Base-by-base conservation (phyloP, 2,113 vertebrate species). In the Thamnaconus septentrionalis region DNA sequence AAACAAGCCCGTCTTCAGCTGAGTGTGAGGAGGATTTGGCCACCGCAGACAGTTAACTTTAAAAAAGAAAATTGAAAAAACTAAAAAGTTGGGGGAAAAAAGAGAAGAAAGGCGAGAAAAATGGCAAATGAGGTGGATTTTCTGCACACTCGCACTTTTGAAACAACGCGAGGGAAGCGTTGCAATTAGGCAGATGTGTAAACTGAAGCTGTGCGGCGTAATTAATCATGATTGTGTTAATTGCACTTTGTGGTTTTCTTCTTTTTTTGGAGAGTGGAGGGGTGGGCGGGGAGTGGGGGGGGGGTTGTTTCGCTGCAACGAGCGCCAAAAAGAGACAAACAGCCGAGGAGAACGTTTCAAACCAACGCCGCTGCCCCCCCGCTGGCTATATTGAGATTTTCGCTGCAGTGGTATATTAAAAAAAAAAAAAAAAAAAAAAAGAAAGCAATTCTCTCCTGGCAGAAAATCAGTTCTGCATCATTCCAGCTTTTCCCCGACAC, bases 211-310 rank as follows among this genome's bases (percentile, higher is more conserved):
- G 64, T 78, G 76, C 57, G 69, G 66, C 56, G 78, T 80, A 86
- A 90, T 91, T 85, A 85, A 87, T 86, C 83, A 77, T 82, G 85
- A 90, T 88, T 85, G 74, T 75, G 71, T 86, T 87, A 90, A 91
- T 93, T 90, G 79, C 69, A 56, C 68, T 86, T 84, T 85, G 86
- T 89, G 88, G 88, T 79, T 73, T 31, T 31, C 18, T 31, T 31
- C 18, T 31, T 31, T 31, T 31, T 31, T 31, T 2, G 18, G 18
- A 2, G 18, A 31, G 18, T 31, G 18, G 18, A 31, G 18, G 18
- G 18, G 18, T 31, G 18, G 18, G 18, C 18, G 18, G 18, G 18
- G 18, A 31, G 18, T 31, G 18, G 18, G 18, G 18, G 18, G 18
- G 18, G 18, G 18, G 18, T 31, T 31, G 18, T 31, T 31, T 31